phyloP scores from a whole-genome alignment of 2,888 invertebrate species.

The Candidula unifasciata region DNA sequence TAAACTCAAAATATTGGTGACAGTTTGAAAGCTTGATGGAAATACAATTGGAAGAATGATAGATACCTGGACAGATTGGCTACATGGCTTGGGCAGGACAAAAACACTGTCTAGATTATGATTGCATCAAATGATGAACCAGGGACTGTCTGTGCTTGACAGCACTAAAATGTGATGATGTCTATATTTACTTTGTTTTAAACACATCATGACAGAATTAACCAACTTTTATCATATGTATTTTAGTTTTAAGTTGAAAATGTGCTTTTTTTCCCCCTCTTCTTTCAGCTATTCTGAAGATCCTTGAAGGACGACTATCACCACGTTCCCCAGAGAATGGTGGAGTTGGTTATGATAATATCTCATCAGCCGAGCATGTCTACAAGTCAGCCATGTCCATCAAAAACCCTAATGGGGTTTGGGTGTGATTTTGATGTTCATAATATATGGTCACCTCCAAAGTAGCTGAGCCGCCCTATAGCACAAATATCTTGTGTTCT shows the following conservation, averaged over 20 bases:
- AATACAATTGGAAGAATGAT: no score
- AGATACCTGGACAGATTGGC: no score
- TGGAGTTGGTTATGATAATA: slow-evolving; percentile 42
- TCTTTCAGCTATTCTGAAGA: slow-evolving; percentile 67
- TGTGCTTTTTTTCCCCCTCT: slow-evolving; percentile 33
- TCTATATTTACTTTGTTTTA: not conserved
- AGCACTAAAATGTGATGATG: no score
- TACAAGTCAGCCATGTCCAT: slow-evolving; percentile 60
- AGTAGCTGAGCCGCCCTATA: not conserved
- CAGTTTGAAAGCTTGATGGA: no score
- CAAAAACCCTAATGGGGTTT: slow-evolving; percentile 68
- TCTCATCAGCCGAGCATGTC: slow-evolving; percentile 49
- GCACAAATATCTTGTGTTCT: not conserved
- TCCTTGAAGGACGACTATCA: slow-evolving; percentile 65
- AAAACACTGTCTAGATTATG: no score
- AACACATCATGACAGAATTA: not conserved
- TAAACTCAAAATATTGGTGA: no score
- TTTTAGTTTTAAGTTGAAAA: no score
- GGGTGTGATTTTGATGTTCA: slow-evolving; percentile 59
- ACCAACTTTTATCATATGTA: no score
- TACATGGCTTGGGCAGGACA: no score
- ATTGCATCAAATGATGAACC: no score
- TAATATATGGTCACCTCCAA: not conserved
- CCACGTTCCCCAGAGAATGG: slow-evolving; percentile 59
- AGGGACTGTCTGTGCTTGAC: no score